A percentile compares a stretch with the other conserved stretches of the same genome.
Conservation (phyloP, 1,140 invertebrate genomes). For the Dufourea novaeangliae region DNA sequence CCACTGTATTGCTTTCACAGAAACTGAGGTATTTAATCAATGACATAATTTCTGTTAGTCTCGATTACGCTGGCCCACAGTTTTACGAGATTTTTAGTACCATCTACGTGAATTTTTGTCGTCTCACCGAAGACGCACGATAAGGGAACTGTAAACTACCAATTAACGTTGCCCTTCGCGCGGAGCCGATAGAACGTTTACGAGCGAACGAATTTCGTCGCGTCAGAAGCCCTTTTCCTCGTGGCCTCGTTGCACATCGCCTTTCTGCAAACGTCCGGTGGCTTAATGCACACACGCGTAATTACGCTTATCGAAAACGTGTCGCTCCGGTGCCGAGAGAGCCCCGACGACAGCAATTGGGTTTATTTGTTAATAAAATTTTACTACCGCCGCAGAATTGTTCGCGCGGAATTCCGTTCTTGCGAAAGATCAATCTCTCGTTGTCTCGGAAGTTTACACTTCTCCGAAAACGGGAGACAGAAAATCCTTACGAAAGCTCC, state of each 20-base stretch:
- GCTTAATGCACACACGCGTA: neutral
- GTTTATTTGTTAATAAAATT: constrained; percentile 16
- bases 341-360: neutral
- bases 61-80: too few relatives aligned
- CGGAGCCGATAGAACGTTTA: constrained; percentile 23
- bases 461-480: neutral
- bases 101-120: neutral
- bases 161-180: constrained; percentile 16
- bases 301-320: neutral
- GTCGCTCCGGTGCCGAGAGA: neutral
- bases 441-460: neutral
- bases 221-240: neutral
- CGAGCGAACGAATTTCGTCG: constrained; percentile 13
- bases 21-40: too few relatives aligned
- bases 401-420: neutral
- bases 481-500: too few relatives aligned
- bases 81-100: too few relatives aligned
- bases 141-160: constrained; percentile 15
- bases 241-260: neutral
- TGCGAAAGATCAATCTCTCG: neutral
- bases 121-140: too few relatives aligned
- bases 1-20: too few relatives aligned
- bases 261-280: neutral
- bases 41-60: too few relatives aligned
- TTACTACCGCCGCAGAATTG: neutral